Base-by-base conservation (phyloP, 2,888 invertebrate species). In the Diarsia dahlii region DNA sequence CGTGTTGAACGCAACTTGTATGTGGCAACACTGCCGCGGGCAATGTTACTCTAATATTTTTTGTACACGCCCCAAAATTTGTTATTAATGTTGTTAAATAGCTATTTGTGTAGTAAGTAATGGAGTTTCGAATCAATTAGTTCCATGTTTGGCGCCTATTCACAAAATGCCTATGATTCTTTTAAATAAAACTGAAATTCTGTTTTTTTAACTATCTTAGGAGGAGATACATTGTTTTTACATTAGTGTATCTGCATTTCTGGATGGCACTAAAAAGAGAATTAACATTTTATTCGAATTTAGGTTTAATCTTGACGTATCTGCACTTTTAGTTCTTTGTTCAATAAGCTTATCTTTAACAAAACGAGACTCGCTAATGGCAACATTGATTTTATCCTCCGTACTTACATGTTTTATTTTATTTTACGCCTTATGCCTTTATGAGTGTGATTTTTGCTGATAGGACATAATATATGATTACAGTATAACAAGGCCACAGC, bases 11-110 rank as follows among this genome's bases (percentile, higher is more conserved):
- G 84, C 86, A 85, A 88, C 75, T 58, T 45, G 20, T 65, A 70
- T 90, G 84, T 84, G 60, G 90, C 76, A 90, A 90, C 71, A 71
- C 50, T 20, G 78, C 85, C 74, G 20, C 63, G 3, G 60, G 87
- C 63, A 10, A 23, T 45, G 52, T 69, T 78, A 34, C 50, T 81
- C 56, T 63, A 77, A 66, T 81, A 71, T 46, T 69, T 50, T 65
- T 58, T 23, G 50, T 48, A 60, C 73, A 74, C 80, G 72, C 73
- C 76, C 76, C 77, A 69, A 71, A 80, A 64, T 64, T 76, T 63
- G 71, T 84, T 66, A 68, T 74, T 74, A 81, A 76, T 76, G 34
- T 74, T 78, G 63, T 74, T 71, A 54, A 69, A n/a, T 71, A 75
- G 63, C 34, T 62, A 23, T 63, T 67, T 56, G 15, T 65, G 39